Base-by-base conservation (phyloP, 1,140 invertebrate species). In the Reticulitermes speratus region DNA sequence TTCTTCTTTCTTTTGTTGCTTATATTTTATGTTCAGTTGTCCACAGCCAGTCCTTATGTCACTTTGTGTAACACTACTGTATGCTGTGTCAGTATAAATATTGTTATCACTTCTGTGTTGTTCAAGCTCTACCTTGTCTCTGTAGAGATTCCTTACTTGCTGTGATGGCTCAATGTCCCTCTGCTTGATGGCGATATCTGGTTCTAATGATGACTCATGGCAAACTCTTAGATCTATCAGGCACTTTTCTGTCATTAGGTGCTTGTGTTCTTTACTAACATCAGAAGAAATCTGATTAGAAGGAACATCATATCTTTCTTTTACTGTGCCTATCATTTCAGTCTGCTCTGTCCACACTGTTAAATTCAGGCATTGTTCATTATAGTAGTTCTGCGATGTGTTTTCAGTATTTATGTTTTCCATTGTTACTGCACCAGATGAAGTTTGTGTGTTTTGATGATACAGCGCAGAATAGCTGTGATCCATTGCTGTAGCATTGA, bases 221-320 rank as follows among this genome's bases (percentile, higher is more conserved):
- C 52, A 45, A 30, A 45, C 45, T 45, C 48, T 83, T 12, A 87
- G 44, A 52, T 90, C 90, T 32, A 89, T 89, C 84, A 93, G 88
- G 87, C 93, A 93, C 88, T 93, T 93, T 87, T 93, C 92, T 91
- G 93, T 93, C 83, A 93, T 93, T 86, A 93, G 91, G 86, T 91
- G 92, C 87, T 93, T 93, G 88, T 93, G 93, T 88, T 93, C 91
- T 87, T 87, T 91, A 69, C 88, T 48, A 85, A 88, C 88, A n/a
- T 23, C 45, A 11, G 45, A 23, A 44, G 87, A 32, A 87, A 7
- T 69, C 45, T 30, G 44, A 11, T 52, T 19, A 8, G 14, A 19
- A 38, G 48, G 23, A 89, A n/a, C 88, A 84, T 59, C 90, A 89
- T 14, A 89, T 89, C 86, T 89, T 88, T 32, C 82, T 59, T n/a